Evolutionary conservation across 1,140 invertebrate genomes (phyloP), one percentile per base, ranked within the genome.

Genomic region (Homarus americanus): DNA sequence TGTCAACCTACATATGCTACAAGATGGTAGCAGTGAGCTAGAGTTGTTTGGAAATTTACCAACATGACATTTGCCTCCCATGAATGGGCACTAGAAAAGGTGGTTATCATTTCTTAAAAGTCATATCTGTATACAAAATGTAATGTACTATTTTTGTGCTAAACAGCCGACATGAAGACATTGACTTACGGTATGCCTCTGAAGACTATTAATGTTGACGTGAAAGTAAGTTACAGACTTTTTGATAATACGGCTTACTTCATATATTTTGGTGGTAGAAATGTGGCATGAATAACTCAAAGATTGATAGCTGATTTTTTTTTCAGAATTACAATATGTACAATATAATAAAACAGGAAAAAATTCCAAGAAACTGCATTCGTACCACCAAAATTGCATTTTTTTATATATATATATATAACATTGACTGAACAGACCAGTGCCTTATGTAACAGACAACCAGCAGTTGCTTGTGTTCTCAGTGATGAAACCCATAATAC

Each of bases 401-500:
- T 10, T 24, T 66, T 20, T 66, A 66, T 66, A 7, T 58, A 20
- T 58, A 58, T 58, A 58, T 58, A 58, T 58, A 49, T 15, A 10
- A 15, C 15, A 49, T 24, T 58, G 53, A 58, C 53, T 10, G 12
- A 83, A 66, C 58, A 66, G 82, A 66, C 63, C 38, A 84, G 82
- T 84, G 82, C 82, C 82, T 84, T 84, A 84, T 36, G n/a, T 72
- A 72, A 69, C 53, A 38, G 44, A 66, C 32, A 63, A 84, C 32
- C 63, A n/a, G 82, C 82, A 84, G 82, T 40, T 84, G 66, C 66
- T 69, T 72, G 63, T 72, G 82, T 41, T 84, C 32, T 84, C 82
- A 72, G 82, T 84, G 82, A 84, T 84, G 63, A 66, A 84, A 28
- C 36, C 66, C n/a, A 66, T n/a, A 84, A 2, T 84, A 44, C 17